A percentile compares a stretch with the other conserved stretches of the same genome.
phyloP scores from a whole-genome alignment of 2,113 vertebrate genomes.

The Marmota flaviventris region DNA sequence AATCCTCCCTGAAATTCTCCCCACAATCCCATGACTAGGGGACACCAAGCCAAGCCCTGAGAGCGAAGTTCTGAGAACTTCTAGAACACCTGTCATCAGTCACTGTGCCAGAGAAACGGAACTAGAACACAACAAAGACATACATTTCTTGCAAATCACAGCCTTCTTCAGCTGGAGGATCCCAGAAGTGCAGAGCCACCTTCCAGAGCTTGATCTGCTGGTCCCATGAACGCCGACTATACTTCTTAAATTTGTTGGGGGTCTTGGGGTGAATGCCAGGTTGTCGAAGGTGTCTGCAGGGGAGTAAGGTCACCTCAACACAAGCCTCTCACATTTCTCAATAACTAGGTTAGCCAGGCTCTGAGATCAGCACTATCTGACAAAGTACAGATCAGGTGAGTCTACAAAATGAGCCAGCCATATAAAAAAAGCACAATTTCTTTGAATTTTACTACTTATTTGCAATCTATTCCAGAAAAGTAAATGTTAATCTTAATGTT shows the following conservation, averaged over 20 bases:
- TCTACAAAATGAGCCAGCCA: neutral
- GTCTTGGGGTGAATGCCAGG: conserved; percentile 96
- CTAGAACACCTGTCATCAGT: rapidly evolving
- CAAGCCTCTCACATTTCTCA: rapidly evolving
- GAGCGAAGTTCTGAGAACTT: neutral
- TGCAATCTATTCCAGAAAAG: too few relatives aligned
- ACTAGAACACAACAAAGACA: conserved; percentile 62
- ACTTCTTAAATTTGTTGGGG: conserved; percentile 99
- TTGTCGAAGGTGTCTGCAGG: conserved; percentile 92
- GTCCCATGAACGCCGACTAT: conserved; percentile 98
- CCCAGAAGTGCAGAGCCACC: conserved; percentile 97
- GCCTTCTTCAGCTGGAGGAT: conserved; percentile 91
- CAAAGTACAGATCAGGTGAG: neutral
- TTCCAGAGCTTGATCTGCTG: conserved; percentile 98
- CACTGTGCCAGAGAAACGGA: neutral
- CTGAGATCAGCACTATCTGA: neutral
- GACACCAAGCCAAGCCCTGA: neutral
- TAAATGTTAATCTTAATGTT: neutral
- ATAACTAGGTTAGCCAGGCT: too few relatives aligned
- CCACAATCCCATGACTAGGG: too few relatives aligned
- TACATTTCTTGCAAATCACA: conserved; percentile 92
- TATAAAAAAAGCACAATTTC: neutral
- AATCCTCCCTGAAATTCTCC: neutral
- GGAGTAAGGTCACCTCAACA: rapidly evolving
- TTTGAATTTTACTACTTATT: neutral